A percentile compares a stretch with the other conserved stretches of the same genome.
Conservation (phyloP, 1,140 invertebrate genomes). For the Drosophila novamexicana region DNA sequence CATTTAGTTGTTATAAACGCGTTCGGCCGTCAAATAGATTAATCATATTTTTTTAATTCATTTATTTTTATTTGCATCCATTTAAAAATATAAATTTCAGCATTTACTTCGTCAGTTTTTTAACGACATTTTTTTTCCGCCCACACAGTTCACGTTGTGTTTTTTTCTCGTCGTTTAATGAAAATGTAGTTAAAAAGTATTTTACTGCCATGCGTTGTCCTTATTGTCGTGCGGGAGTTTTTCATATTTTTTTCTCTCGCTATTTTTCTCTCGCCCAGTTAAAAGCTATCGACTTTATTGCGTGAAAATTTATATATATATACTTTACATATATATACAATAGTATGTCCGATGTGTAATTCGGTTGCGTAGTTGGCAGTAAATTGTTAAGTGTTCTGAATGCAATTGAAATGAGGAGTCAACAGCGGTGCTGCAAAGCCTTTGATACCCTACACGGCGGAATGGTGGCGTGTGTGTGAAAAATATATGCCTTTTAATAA, state of each 20-base stretch:
- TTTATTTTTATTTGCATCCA: slow-evolving; percentile 1
- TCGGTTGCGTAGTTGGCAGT: slow-evolving; percentile 53
- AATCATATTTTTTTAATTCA: slow-evolving; percentile 3
- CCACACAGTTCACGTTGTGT: slow-evolving; percentile 21
- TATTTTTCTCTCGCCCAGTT: slow-evolving; percentile 6
- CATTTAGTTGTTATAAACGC: slow-evolving; percentile 29
- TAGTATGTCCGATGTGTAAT: slow-evolving; percentile 38
- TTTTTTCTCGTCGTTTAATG: slow-evolving; percentile 38
- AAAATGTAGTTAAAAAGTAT: slow-evolving; percentile 59
- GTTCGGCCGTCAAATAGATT: slow-evolving; percentile 19
- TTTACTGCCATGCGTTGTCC: slow-evolving; percentile 36
- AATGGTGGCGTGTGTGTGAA: not conserved
- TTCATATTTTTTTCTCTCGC: slow-evolving; percentile 12
- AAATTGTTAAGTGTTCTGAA: slow-evolving; percentile 74
- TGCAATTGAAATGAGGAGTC: slow-evolving; percentile 71
- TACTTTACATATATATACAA: slow-evolving; percentile 3
- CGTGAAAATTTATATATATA: slow-evolving; percentile 69
- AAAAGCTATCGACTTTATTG: slow-evolving; percentile 65
- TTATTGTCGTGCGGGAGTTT: slow-evolving; percentile 8
- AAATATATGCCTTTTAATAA: too few species aligned
- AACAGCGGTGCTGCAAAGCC: slow-evolving; percentile 22
- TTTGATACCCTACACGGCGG: slow-evolving; percentile 22
- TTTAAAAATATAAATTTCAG: not conserved
- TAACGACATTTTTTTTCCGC: slow-evolving; percentile 13
- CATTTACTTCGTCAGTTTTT: slow-evolving; percentile 15